Evolutionary conservation across 2,797 vertebrate species (phyloP), one percentile per base, ranked within the genome.

Genomic region (Monodelphis domestica): DNA sequence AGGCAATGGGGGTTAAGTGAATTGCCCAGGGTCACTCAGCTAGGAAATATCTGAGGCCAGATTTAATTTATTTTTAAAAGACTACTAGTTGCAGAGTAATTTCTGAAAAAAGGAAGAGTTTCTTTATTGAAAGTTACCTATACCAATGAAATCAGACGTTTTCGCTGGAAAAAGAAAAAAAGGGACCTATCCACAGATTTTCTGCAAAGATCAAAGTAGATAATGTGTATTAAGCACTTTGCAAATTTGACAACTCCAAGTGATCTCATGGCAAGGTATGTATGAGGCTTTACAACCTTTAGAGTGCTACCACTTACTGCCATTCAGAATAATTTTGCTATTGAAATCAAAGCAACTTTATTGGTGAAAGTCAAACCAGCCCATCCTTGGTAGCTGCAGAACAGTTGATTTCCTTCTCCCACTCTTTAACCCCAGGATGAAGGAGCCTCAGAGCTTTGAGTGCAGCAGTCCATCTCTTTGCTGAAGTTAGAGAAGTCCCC

Each of bases 341-440:
- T 78, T 26, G 33, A 91, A 96, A 89, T 55, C 12, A 2, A 26
- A 93, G 78, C n/a, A 63, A 55, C 12, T 55, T 94, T 54, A 89
- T 84, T 29, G 17, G 4, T n/a, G 3, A n/a, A 91, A 93, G 78
- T 2, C 10, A 53, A 70, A 89, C 33, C 38, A 50, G 9, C 54
- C 26, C 7, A 92, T 50, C n/a, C 70, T 9, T 21, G 50, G 3
- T 38, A 89, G 2, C 90, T 90, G 14, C 50, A 91, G 78, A 63
- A n/a, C 29, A 51, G 53, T 92, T 63, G 56, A 24, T 38, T 93
- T 92, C 89, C 51, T 1, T 17, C 1, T 54, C 4, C 14, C 3
- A 17, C 45, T 2, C 2, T 5, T 12, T 89, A 15, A 15, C 1
- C 88, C 87, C 2, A 51, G 17, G 53, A 26, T 17, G n/a, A 28